Evolutionary conservation across 2,797 vertebrate species (phyloP), one percentile per base, ranked within the genome.

Genomic region (Thripadectes ignobilis): DNA sequence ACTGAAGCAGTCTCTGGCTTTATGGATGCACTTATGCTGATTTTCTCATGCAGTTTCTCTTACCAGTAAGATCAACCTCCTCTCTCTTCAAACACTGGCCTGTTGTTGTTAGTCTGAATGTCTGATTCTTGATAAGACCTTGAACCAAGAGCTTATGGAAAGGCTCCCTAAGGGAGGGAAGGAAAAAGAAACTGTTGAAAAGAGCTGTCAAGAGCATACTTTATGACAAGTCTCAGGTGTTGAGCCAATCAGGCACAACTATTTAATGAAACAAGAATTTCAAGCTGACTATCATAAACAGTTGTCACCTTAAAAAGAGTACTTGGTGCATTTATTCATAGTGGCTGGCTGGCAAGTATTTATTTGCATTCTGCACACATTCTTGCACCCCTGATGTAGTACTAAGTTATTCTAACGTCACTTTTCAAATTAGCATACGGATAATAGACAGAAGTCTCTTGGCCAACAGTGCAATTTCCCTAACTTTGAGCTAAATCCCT

Each of bases 71-170:
- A 97, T 99, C 98, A n/a, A 99, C 92, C 66, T 99, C 98, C n/a
- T 99, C 98, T 94, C 97, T 98, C 97, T 97, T 98, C 41, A 99
- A 93, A 96, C 98, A 99, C 92, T 98, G 98, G 32, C 99, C 99
- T 10, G 98, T 98, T 82, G 98, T 97, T 18, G 97, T 85, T 38
- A 98, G 96, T 88, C 98, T 98, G 97, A 98, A 99, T 0, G 99
- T 99, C 97, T 98, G 99, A 94, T 99, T 99, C 97, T 99, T 99
- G 97, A 99, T 99, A 75, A 99, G 98, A 81, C 99, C 99, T 97
- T 99, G 99, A n/a, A 99, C 99, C 94, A 99, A 97, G 87, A 99
- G 98, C 95, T 99, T 99, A 81, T 92, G 89, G 95, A 99, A 99
- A 75, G 99, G 99, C 93, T 99, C 99, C 96, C 99, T 99, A 95